A percentile compares a stretch with the other conserved stretches of the same genome.
These are phyloP conservation scores for Larimichthys polyactis DNA, from an alignment of 2,113 vertebrate species.

Conservation along the genomic window DNA sequence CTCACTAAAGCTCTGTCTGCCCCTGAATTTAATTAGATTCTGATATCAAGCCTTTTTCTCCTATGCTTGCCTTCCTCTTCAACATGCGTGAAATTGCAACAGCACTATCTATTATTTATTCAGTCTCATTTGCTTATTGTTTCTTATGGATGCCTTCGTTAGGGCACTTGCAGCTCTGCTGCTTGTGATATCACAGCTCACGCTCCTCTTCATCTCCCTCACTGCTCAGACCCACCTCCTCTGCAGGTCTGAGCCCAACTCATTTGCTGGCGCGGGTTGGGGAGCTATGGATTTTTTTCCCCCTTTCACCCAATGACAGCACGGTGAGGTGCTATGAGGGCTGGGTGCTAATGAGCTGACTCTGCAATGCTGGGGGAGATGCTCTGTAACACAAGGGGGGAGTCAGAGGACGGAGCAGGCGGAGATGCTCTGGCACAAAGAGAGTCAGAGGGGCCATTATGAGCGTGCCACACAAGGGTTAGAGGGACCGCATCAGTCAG, in stretches of 20 bases:
- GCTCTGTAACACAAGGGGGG: constrained; percentile 87
- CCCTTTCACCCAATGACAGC: constrained; percentile 91
- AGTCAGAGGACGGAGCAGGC: constrained; percentile 81
- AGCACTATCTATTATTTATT: constrained; percentile 86
- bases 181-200: constrained; percentile 61
- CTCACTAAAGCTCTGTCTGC: constrained; percentile 78
- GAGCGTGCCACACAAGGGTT: constrained; percentile 59
- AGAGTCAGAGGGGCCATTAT: constrained; percentile 69
- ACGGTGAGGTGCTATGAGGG: constrained; percentile 94
- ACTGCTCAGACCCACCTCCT: constrained; percentile 72
- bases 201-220: constrained; percentile 61
- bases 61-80: constrained; percentile 77
- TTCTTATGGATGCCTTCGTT: constrained; percentile 69
- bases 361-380: constrained; percentile 94
- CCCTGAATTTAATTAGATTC: constrained; percentile 85
- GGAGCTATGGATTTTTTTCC: constrained; percentile 91
- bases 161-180: constrained; percentile 61
- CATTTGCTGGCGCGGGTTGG: constrained; percentile 87
- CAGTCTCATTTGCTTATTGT: constrained; percentile 81
- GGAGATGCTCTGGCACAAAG: constrained; percentile 51
- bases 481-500: constrained; percentile 29
- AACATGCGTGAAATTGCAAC: constrained; percentile 81
- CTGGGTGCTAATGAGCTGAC: constrained; percentile 99
- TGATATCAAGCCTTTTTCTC: constrained; percentile 76
- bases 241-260: constrained; percentile 79